These are phyloP conservation scores for Tyria jacobaeae DNA, from an alignment of 2,888 invertebrate genomes.

Conservation along the genomic window DNA sequence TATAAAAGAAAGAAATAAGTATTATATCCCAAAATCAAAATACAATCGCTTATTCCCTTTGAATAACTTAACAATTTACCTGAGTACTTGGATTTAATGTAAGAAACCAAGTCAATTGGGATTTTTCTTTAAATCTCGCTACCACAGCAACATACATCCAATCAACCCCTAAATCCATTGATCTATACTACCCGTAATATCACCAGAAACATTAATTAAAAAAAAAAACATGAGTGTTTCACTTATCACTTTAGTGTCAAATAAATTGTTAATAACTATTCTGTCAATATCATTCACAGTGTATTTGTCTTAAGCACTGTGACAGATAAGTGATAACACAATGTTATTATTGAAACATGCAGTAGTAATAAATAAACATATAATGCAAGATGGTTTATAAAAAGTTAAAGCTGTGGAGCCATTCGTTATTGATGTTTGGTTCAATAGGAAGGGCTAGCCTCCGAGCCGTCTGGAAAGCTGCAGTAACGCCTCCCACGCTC, in stretches of 20 bases:
- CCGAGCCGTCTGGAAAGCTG: conserved; percentile 63
- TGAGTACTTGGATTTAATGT: too few relatives aligned
- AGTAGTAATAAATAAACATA: not conserved
- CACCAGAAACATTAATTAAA: not conserved
- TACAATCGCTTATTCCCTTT: too few relatives aligned
- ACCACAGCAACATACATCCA: too few relatives aligned
- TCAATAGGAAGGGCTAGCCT: conserved; percentile 55
- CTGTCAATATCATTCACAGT: not conserved
- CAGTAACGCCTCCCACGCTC: conserved; percentile 43
- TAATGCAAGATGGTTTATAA: not conserved
- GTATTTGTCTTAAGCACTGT: not conserved
- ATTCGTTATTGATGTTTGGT: conserved; percentile 41
- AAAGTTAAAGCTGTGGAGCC: not conserved
- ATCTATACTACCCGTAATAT: not conserved
- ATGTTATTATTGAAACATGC: not conserved
- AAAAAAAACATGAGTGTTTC: not conserved
- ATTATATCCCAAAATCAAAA: too few relatives aligned
- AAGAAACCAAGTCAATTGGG: too few relatives aligned
- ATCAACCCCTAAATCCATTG: not conserved
- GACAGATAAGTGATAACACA: not conserved
- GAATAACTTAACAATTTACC: too few relatives aligned
- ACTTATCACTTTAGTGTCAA: not conserved
- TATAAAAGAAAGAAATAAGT: too few relatives aligned
- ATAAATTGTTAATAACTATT: not conserved
- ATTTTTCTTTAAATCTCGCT: too few relatives aligned